phyloP scores from a whole-genome alignment of 1,140 invertebrate genomes.

The Hypothenemus hampei region DNA sequence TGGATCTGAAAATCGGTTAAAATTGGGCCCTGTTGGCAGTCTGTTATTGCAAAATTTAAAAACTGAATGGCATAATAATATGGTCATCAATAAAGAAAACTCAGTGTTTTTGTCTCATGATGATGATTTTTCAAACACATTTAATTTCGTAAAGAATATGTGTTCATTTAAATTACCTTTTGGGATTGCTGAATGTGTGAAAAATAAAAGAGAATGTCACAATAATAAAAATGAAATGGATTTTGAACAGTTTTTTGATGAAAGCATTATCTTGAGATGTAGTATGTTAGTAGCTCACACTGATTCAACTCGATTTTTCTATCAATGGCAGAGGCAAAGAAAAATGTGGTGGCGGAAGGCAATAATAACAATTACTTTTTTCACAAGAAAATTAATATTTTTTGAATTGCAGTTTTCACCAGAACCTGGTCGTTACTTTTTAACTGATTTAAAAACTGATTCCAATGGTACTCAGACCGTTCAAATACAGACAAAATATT shows the following conservation, averaged over 20 bases:
- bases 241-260: constrained; percentile 28
- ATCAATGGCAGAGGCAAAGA: constrained; percentile 66
- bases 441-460: constrained; percentile 51
- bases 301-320: constrained; percentile 54
- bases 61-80: constrained; percentile 53
- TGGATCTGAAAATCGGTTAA: constrained; percentile 40
- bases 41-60: constrained; percentile 53
- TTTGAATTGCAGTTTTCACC: constrained; percentile 54
- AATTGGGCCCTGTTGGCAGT: constrained; percentile 51
- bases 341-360: constrained; percentile 77
- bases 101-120: constrained; percentile 48
- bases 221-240: constrained; percentile 20
- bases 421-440: constrained; percentile 57
- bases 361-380: constrained; percentile 7
- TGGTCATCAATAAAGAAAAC: constrained; percentile 50
- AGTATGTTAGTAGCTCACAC: constrained; percentile 42
- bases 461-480: constrained; percentile 41
- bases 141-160: constrained; percentile 41
- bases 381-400: neutral
- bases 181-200: constrained; percentile 48
- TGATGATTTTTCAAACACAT: constrained; percentile 37
- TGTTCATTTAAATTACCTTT: constrained; percentile 48
- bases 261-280: constrained; percentile 36
- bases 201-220: constrained; percentile 20
- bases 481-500: constrained; percentile 53